Evolutionary conservation across 2,797 vertebrate genomes (phyloP), one percentile per base, ranked within the genome.

Genomic region (Linurgus olivaceus): DNA sequence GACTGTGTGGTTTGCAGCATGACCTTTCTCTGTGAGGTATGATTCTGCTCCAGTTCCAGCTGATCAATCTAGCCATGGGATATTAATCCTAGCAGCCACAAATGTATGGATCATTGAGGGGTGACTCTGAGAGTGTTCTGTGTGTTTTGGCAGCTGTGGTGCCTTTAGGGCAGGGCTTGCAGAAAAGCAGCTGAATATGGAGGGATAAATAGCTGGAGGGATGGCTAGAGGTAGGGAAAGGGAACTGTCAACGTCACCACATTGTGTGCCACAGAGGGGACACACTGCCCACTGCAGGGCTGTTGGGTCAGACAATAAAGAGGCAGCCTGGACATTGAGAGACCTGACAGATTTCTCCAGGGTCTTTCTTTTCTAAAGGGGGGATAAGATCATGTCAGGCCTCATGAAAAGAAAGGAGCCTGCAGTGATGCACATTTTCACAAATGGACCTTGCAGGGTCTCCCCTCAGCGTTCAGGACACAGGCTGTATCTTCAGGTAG

Each of bases 191-290:
- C 10, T 73, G 57, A 40, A 50, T 21, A 15, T 24, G 20, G 23
- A 42, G 17, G 40, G 40, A 42, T 42, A 42, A 42, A 42, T 42
- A 54, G 15, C 18, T 33, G 13, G 8, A 42, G 45, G 37, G 19
- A n/a, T 42, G 45, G 50, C 7, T 71, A 10, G 9, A 17, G 61
- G n/a, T 7, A 12, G 15, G 55, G 17, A 58, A 81, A 77, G 28
- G 8, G 37, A 82, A 19, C n/a, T 73, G 67, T 16, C 17, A 44
- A 2, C 2, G 1, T 42, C 42, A 17, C 10, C 17, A 9, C 8
- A 0, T 3, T 25, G 18, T 44, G 37, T 47, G 26, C n/a, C 45
- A 7, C 0, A 0, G 3, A 31, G 37, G 42, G 29, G 13, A 7
- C 61, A 89, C 7, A 4, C 7, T 51, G 70, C 38, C 42, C 26